These are phyloP conservation scores for Crocidura indochinensis DNA, from an alignment of 2,797 vertebrate genomes.

Conservation along the genomic window DNA sequence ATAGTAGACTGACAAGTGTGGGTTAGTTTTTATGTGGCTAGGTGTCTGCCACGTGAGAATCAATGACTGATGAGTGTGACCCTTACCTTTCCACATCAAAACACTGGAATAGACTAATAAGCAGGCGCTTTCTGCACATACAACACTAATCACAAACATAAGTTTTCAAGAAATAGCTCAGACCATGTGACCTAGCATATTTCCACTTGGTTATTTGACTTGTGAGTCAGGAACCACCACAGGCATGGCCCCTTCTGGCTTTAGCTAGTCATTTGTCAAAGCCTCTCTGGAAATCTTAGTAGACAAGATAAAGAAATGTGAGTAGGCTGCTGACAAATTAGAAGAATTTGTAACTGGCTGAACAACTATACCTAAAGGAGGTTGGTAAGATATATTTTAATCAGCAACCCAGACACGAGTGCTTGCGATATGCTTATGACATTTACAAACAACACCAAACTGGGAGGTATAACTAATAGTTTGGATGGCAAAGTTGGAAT, in stretches of 20 bases:
- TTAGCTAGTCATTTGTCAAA: slow-evolving; percentile 26
- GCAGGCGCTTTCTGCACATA: slow-evolving; percentile 1
- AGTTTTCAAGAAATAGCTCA: slow-evolving; percentile 40
- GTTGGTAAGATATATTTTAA: slow-evolving; percentile 53
- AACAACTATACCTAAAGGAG: slow-evolving; percentile 45
- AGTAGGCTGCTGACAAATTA: slow-evolving; percentile 36
- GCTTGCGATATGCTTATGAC: slow-evolving; percentile 28
- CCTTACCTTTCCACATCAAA: slow-evolving; percentile 24
- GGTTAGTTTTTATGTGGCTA: neutral
- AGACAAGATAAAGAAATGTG: slow-evolving; percentile 29
- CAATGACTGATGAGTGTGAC: neutral
- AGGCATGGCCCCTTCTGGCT: neutral
- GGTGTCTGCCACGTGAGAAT: slow-evolving; percentile 21
- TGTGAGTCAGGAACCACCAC: neutral
- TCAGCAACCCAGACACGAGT: slow-evolving; percentile 51
- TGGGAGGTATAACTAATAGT: slow-evolving; percentile 61
- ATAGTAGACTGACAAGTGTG: neutral
- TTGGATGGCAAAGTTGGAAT: slow-evolving; percentile 57
- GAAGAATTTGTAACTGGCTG: slow-evolving; percentile 32
- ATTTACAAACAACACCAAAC: slow-evolving; percentile 46
- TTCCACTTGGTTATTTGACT: slow-evolving; percentile 35
- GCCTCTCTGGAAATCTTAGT: slow-evolving; percentile 46
- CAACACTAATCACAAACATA: neutral
- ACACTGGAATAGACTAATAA: slow-evolving; percentile 19
- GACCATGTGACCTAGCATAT: neutral